Conservation (phyloP, 2,888 invertebrate species). For the Cataglyphis rosenhaueri region DNA sequence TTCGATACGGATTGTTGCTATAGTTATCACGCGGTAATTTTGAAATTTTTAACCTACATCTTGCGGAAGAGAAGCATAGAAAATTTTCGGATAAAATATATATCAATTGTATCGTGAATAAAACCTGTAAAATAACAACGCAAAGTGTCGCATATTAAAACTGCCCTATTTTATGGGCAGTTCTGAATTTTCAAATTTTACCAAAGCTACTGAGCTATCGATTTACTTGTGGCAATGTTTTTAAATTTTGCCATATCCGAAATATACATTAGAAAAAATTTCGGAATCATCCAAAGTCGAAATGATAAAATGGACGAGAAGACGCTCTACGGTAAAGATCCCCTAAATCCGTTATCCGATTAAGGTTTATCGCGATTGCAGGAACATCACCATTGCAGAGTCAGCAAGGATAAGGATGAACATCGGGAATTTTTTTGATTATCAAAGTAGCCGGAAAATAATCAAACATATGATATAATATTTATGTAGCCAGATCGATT, state of each 20-base stretch:
- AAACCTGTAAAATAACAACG: neutral
- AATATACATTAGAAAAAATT: neutral
- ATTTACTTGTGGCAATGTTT: neutral
- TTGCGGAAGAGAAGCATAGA: neutral
- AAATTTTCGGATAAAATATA: neutral
- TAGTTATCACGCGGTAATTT: constrained; percentile 52
- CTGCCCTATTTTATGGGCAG: neutral
- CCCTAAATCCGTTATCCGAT: constrained; percentile 67
- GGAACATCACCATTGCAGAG: constrained; percentile 50
- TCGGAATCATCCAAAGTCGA: neutral
- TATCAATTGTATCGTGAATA: neutral
- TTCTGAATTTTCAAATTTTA: neutral
- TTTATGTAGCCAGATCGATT: neutral
- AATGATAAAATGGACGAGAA: neutral
- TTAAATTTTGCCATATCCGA: constrained; percentile 6
- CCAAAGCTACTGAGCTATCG: neutral
- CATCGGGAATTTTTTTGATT: neutral
- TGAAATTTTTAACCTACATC: neutral
- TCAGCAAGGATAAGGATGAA: neutral
- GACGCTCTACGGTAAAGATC: neutral
- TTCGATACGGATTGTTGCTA: constrained; percentile 70
- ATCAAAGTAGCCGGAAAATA: constrained; percentile 68
- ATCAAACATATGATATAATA: constrained; percentile 69
- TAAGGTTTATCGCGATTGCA: constrained; percentile 66
- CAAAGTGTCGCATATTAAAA: neutral